Base-by-base conservation (phyloP, 2,888 invertebrate genomes). In the Antheraea assamensis region DNA sequence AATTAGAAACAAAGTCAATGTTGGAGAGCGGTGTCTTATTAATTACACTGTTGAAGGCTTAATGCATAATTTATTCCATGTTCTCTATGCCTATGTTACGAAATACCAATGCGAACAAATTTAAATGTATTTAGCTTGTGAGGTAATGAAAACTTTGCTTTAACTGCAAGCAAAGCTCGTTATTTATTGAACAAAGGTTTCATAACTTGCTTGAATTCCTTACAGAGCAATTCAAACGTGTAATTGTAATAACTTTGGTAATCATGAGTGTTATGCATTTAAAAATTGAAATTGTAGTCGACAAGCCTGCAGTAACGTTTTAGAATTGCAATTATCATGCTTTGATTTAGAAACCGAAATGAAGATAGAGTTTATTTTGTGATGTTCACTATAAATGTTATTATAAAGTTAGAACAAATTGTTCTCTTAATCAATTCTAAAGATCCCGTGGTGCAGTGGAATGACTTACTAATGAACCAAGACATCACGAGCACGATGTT, bases 41-140 rank as follows among this genome's bases (percentile, higher is more conserved):
- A 30, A 64, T 68, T 68, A 21, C n/a, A 68, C 21, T 68, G 21
- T 10, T 68, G 35, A n/a, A 68, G 35, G 35, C 3, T 68, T 35
- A 68, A 68, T 35, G n/a, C 68, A 21, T 68, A 68, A 68, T 35
- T 35, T 68, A 68, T 68, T 68, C 21, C n/a, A 68, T 35, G n/a
- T 35, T 35, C 35, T 68, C 68, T 66, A 31, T 66, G 24, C 31
- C 31, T 66, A 19, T 31, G 19, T 66, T 66, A 66, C 8, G 68
- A 68, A 68, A 68, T 68, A 68, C 35, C 68, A 68, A 68, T 35
- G 68, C 21, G 68, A 35, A 68, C 10, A 35, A 35, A 35, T 68
- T 68, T 68, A n/a, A 68, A 68, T 68, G 24, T 68, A 68, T 68
- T 68, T 35, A 35, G 10, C 35, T 68, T 21, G 35, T 68, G 68